Conservation (phyloP, 2,113 vertebrate genomes). For the Onychostoma macrolepis region DNA sequence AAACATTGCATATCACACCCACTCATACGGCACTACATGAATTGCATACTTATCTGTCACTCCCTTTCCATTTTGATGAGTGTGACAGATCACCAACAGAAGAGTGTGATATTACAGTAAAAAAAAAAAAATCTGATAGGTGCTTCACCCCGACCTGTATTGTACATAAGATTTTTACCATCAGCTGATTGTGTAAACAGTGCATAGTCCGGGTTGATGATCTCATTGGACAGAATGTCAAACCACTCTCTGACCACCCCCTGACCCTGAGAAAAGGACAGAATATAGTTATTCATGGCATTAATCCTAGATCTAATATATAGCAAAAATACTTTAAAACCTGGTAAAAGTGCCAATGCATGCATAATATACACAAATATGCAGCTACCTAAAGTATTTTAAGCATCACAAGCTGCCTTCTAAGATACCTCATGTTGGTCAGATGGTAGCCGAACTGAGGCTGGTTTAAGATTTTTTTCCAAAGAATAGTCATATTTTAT, state of each 20-base stretch:
- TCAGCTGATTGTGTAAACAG: conserved; percentile 98
- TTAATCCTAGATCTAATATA: neutral
- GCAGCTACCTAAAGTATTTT: neutral
- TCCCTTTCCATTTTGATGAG: neutral
- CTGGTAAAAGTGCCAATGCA: neutral
- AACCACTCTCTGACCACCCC: conserved; percentile 99
- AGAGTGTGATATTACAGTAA: neutral
- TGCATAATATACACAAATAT: neutral
- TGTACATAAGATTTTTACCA: conserved; percentile 75
- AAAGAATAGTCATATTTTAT: neutral
- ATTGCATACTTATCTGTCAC: neutral
- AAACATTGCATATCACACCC: neutral
- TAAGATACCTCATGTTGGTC: neutral
- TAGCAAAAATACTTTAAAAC: neutral
- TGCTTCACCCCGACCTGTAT: neutral
- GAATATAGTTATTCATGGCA: neutral
- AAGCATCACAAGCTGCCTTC: neutral
- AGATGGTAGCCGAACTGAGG: neutral
- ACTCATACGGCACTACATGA: neutral
- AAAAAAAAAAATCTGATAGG: neutral
- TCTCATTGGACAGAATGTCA: conserved; percentile 97
- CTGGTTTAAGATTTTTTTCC: neutral
- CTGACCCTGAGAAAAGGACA: conserved; percentile 82
- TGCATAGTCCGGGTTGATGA: conserved; percentile 97
- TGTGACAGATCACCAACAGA: neutral